Base-by-base conservation (phyloP, 2,888 invertebrate genomes). In the Euphydryas editha region DNA sequence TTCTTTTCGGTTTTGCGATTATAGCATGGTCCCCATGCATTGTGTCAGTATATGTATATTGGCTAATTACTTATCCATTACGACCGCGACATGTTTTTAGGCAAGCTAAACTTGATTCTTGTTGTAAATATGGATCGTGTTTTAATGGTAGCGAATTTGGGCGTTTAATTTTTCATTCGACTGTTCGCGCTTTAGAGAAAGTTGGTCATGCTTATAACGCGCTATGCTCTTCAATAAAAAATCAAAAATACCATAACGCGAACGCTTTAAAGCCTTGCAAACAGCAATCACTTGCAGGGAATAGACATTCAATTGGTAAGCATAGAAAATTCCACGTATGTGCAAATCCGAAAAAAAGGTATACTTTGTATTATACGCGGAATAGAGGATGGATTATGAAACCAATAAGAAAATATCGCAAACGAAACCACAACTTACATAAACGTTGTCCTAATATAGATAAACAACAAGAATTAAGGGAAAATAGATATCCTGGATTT, bases 1-100 rank as follows among this genome's bases (percentile, higher is more conserved):
- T 57, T 10, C 24, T 42, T 20, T 24, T 57, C 4, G 7, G 20
- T n/a, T 54, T 83, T 1, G 72, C 78, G 30, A 42, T 80, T 62
- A 66, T 84, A n/a, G 73, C 76, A 37, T 86, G 82, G 84, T 78
- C 76, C 51, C 85, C 86, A 15, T 85, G 82, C 71, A 73, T 86
- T 67, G 59, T 85, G 49, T 64, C 73, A 37, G 66, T 79, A 57
- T 67, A 71, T 51, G 18, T 81, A 62, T 76, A 70, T 68, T 83
- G 81, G 82, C 62, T 80, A 59, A 39, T 85, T 56, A 73, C 78
- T 15, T 79, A 78, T 71, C 80, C 81, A 57, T 69, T 78, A 36
- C 77, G 71, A 59, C 75, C 77, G 4, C 21, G n/a, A 17, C 54
- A 54, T 36, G 36, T 54, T 36, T 36, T 54, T 36, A 18, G 30